phyloP scores from a whole-genome alignment of 2,113 vertebrate genomes.

The Chamaetylas fuelleborni region DNA sequence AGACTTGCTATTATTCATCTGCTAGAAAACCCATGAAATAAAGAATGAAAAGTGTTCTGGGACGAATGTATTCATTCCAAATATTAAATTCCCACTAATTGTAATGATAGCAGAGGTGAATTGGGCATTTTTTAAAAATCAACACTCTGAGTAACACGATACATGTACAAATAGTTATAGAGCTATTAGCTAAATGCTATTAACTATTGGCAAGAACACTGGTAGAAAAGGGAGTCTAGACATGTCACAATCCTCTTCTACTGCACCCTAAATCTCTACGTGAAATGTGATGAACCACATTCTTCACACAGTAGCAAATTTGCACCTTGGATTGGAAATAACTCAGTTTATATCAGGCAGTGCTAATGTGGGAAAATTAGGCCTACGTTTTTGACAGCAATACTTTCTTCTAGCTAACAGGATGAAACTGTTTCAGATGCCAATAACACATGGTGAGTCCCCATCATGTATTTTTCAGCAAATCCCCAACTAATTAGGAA shows the following conservation, averaged over 20 bases:
- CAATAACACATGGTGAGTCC: conserved; percentile 20
- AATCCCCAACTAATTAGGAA: conserved; percentile 57
- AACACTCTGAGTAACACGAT: rapidly evolving
- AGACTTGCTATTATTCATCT: neutral
- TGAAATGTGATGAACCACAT: neutral
- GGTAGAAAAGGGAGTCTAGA: neutral
- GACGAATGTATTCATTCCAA: neutral
- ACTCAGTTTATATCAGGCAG: neutral
- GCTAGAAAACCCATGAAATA: neutral
- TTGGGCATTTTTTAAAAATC: neutral
- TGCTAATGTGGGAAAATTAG: conserved; percentile 13
- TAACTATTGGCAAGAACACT: neutral
- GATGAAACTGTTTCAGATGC: conserved; percentile 41
- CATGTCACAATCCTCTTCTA: neutral
- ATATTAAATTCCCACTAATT: neutral
- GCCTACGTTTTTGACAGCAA: neutral
- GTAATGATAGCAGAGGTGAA: neutral
- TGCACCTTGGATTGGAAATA: conserved; percentile 24
- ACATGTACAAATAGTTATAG: neutral
- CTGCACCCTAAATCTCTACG: neutral
- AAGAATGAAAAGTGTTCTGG: neutral
- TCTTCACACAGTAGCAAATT: neutral
- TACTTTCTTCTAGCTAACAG: conserved; percentile 15
- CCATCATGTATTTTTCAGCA: conserved; percentile 35
- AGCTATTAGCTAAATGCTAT: neutral